Evolutionary conservation across 2,113 vertebrate genomes (phyloP).

Genomic region (Ancistrus triradiatus): DNA sequence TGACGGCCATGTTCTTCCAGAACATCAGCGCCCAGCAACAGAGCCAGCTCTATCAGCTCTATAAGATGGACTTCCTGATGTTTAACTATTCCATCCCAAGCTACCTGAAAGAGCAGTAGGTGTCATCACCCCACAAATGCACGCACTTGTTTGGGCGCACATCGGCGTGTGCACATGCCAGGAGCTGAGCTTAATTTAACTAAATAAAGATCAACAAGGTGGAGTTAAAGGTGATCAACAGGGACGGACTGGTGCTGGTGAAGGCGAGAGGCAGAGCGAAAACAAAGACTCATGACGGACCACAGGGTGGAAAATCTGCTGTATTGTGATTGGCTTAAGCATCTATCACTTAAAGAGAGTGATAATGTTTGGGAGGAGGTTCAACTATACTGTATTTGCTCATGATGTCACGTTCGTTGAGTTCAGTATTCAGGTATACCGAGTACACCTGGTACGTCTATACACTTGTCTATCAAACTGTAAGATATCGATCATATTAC

Average conservation of each 20-base stretch:
- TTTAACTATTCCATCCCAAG: constrained; percentile 96
- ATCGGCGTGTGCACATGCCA: not conserved
- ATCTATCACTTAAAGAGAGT: not conserved
- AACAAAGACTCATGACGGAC: constrained; percentile 5
- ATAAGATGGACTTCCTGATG: constrained; percentile 98
- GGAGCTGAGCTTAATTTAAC: not conserved
- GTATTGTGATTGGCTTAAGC: not conserved
- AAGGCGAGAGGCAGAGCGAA: constrained; percentile 1
- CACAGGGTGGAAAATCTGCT: constrained; percentile 19
- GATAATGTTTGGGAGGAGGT: not conserved
- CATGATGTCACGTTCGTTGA: constrained; percentile 1
- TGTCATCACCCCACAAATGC: not conserved
- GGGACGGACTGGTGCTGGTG: not conserved
- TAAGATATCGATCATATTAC: constrained; percentile 34
- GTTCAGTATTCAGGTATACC: constrained; percentile 7
- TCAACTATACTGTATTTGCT: constrained; percentile 20
- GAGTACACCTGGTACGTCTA: constrained; percentile 4
- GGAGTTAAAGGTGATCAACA: not conserved
- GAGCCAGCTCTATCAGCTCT: constrained; percentile 88
- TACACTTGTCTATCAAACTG: constrained; percentile 24
- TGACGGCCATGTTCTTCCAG: constrained; percentile 96
- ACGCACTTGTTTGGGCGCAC: not conserved
- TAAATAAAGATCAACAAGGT: constrained; percentile 1
- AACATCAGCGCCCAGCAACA: constrained; percentile 93
- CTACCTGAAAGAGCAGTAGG: constrained; percentile 90